Conservation (phyloP, 2,797 vertebrate species). For the Cyprinella venusta region DNA sequence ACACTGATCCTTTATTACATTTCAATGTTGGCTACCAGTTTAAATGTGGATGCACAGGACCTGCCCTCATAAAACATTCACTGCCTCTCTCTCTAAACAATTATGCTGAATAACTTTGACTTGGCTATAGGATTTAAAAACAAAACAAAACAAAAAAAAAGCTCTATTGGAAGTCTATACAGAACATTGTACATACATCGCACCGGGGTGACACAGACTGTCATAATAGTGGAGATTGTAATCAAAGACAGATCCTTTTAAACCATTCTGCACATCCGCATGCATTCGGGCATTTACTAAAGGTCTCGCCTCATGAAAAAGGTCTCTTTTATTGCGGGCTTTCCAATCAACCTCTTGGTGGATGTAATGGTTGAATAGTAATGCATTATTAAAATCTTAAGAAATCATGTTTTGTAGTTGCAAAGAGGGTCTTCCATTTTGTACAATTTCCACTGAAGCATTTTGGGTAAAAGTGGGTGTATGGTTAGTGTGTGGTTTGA, state of each 20-base stretch:
- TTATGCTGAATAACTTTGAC: slow-evolving; percentile 46
- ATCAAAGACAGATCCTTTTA: slow-evolving; percentile 20
- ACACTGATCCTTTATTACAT: slow-evolving; percentile 11
- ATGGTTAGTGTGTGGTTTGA: slow-evolving; percentile 52
- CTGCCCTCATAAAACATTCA: slow-evolving; percentile 57
- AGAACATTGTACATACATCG: background rate
- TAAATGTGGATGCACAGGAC: slow-evolving; percentile 52
- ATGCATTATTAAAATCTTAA: slow-evolving; percentile 64
- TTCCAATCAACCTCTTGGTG: slow-evolving; percentile 50
- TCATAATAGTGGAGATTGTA: slow-evolving; percentile 12
- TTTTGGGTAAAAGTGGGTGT: slow-evolving; percentile 55
- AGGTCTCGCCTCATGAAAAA: slow-evolving; percentile 13
- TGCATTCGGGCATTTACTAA: slow-evolving; percentile 32
- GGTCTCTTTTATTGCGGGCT: slow-evolving; percentile 40
- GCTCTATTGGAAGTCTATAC: slow-evolving; percentile 11
- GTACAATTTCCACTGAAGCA: slow-evolving; percentile 55
- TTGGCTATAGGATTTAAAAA: background rate
- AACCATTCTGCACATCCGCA: slow-evolving; percentile 32
- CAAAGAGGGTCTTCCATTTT: slow-evolving; percentile 61
- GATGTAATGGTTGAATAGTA: slow-evolving; percentile 61
- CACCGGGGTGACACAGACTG: background rate
- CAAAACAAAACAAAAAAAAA: background rate
- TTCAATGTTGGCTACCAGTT: slow-evolving; percentile 49
- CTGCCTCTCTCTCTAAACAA: slow-evolving; percentile 12
- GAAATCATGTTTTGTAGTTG: slow-evolving; percentile 59